Evolutionary conservation across 2,113 vertebrate species (phyloP), one percentile per base, ranked within the genome.

Genomic region (Thunnus thynnus): DNA sequence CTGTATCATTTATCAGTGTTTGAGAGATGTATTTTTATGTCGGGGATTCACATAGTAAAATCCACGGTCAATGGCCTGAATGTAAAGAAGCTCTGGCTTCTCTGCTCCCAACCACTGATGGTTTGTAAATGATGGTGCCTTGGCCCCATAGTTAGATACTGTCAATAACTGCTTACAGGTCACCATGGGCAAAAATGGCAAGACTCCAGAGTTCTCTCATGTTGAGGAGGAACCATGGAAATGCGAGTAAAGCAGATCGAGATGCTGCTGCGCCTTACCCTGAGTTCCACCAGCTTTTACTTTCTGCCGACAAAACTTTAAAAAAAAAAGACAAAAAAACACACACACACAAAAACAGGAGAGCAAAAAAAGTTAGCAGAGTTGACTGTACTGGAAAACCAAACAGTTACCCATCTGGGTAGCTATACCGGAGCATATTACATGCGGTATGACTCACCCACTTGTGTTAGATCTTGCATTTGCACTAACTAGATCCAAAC

Each of bases 131-230:
- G 84, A 88, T 50, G 88, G 92, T 97, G 95, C 91, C 94, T 88
- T 96, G 91, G 88, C 88, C 91, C 90, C 87, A 94, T 91, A 95
- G 96, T 95, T 80, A 91, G 96, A 93, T 97, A 88, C 95, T 95
- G 93, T 96, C 95, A 94, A 89, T 96, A 95, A 98, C 96, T 97
- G 94, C 96, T 99, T 99, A 88, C 97, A 99, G 98, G 97, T 98
- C 80, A 96, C 96, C 94, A 93, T 96, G 96, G 96, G 97, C 95
- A 96, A 96, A 95, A 99, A 97, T 83, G 97, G 97, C 91, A 97
- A 97, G 94, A 95, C 97, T 73, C 93, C 96, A 72, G 97, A 97
- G 80, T 97, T 96, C 96, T 95, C 91, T 89, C 94, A 96, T 95
- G 96, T 96, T 89, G 97, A 99, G 90, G 97, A 99, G 87, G 96